These are phyloP conservation scores for Sebastiscus albofasciatus DNA, from an alignment of 2,797 vertebrate species.

Conservation along the genomic window DNA sequence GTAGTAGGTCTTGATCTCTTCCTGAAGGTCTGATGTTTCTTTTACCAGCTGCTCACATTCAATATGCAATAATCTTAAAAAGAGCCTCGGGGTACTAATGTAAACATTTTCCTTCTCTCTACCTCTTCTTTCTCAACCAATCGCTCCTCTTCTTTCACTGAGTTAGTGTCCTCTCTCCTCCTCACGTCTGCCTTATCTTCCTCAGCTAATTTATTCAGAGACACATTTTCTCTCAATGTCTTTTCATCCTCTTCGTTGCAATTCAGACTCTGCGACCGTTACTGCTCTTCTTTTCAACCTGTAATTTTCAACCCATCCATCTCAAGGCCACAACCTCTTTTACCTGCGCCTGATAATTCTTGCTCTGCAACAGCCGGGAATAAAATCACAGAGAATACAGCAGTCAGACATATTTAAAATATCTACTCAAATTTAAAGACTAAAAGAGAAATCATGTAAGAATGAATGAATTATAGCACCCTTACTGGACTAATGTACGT, in stretches of 20 bases:
- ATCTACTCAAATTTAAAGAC: background rate
- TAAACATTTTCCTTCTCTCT: background rate
- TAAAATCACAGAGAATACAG: background rate
- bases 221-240: conserved; percentile 13
- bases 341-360: background rate
- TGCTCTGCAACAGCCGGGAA: background rate
- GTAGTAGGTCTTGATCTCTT: conserved; percentile 52
- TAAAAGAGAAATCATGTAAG: background rate
- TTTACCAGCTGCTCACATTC: conserved; percentile 42
- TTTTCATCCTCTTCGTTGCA: background rate
- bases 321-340: conserved; percentile 18
- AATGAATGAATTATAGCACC: background rate
- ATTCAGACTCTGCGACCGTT: background rate
- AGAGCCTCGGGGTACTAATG: conserved; percentile 9
- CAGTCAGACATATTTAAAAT: background rate
- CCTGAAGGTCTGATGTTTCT: conserved; percentile 57
- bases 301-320: background rate
- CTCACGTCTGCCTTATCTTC: background rate
- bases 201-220: conserved; percentile 13
- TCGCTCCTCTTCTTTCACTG: background rate
- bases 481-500: background rate
- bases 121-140: background rate
- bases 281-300: conserved; percentile 9
- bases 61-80: conserved; percentile 17
- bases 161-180: background rate